Conservation (phyloP, 2,888 invertebrate species). For the Galeruca laticollis region DNA sequence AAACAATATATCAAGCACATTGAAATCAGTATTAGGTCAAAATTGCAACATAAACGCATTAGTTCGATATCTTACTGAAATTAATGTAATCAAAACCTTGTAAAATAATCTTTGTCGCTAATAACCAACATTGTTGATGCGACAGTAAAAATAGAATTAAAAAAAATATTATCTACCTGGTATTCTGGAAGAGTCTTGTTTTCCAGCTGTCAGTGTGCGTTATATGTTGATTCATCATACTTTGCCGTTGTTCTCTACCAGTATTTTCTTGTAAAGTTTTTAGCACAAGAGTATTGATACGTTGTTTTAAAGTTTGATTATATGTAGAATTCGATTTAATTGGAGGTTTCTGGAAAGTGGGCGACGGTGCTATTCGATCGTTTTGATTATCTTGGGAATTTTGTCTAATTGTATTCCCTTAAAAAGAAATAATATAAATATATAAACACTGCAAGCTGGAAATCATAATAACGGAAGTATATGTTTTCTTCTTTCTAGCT, state of each 20-base stretch:
- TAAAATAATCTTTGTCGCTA: too few species aligned
- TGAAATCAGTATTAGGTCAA: too few species aligned
- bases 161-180: constrained; percentile 58
- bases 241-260: constrained; percentile 71
- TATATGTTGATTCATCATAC: constrained; percentile 60
- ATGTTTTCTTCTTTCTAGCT: too few species aligned
- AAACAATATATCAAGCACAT: too few species aligned
- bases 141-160: too few species aligned
- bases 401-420: constrained; percentile 39
- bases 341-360: constrained; percentile 35
- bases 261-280: constrained; percentile 91
- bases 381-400: constrained; percentile 31
- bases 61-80: too few species aligned
- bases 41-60: too few species aligned
- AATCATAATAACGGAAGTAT: too few species aligned
- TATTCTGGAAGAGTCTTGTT: constrained; percentile 83
- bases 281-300: constrained; percentile 88
- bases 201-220: constrained; percentile 78
- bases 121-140: too few species aligned
- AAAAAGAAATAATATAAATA: constrained; percentile 20
- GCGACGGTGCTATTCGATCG: constrained; percentile 29
- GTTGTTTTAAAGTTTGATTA: constrained; percentile 86
- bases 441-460: not conserved
- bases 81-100: too few species aligned
- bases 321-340: constrained; percentile 65